phyloP scores from a whole-genome alignment of 2,797 vertebrate genomes.

The Caiman crocodilus region DNA sequence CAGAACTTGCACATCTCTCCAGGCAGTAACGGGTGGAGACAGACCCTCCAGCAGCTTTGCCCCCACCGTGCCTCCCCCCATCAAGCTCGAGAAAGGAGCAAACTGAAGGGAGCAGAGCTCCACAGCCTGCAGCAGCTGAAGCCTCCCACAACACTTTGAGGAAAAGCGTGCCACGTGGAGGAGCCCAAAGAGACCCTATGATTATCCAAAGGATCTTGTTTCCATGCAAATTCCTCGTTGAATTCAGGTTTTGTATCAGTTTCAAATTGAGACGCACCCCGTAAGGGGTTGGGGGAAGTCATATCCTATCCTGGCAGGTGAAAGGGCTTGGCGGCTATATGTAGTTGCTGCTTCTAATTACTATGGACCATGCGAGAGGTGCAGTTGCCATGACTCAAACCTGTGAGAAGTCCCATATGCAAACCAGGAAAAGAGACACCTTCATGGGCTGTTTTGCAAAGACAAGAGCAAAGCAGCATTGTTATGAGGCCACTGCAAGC shows the following conservation, averaged over 20 bases:
- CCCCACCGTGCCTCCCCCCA: neutral
- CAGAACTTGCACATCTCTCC: neutral
- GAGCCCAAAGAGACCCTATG: no score
- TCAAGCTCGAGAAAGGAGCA: neutral
- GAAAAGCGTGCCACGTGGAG: no score
- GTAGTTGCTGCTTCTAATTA: neutral
- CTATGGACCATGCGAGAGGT: neutral
- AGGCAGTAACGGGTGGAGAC: neutral
- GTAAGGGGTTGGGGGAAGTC: neutral
- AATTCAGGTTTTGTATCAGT: neutral
- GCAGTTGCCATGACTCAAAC: neutral
- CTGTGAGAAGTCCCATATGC: neutral
- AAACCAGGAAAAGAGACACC: neutral
- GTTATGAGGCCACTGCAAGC: neutral
- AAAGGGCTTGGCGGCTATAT: neutral
- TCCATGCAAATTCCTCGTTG: neutral
- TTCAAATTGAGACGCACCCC: neutral
- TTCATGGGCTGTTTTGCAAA: neutral
- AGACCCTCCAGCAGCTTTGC: neutral
- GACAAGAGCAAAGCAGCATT: neutral
- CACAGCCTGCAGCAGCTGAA: rapidly evolving
- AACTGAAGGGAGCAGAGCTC: neutral
- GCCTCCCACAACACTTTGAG: no score
- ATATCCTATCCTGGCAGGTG: neutral
- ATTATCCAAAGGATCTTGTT: neutral